Evolutionary conservation across 1,140 invertebrate genomes (phyloP).

Genomic region (Diabrotica undecimpunctata): DNA sequence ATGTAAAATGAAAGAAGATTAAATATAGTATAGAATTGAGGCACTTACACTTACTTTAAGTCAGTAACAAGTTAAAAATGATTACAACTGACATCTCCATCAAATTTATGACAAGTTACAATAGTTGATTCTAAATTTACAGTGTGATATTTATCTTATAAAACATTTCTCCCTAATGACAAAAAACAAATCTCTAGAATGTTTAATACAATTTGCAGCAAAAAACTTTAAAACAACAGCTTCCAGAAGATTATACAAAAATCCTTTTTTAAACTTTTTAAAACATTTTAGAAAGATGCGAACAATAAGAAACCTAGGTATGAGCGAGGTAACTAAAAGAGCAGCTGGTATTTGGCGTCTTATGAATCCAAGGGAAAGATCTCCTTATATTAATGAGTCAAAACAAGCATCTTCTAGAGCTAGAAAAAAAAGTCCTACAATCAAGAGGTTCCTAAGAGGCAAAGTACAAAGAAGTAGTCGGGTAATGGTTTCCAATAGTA

Average conservation of each 20-base stretch:
- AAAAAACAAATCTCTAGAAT: too few relatives aligned
- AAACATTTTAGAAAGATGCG: constrained; percentile 6
- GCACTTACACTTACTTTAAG: too few relatives aligned
- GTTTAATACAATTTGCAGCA: too few relatives aligned
- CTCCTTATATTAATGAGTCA: background rate
- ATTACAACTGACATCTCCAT: too few relatives aligned
- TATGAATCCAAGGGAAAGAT: constrained; percentile 8
- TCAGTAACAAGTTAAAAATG: too few relatives aligned
- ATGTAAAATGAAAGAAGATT: too few relatives aligned
- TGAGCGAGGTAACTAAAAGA: background rate
- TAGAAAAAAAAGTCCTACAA: background rate
- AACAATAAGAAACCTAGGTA: background rate
- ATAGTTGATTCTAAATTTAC: too few relatives aligned
- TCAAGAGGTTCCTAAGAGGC: background rate
- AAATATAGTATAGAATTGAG: too few relatives aligned
- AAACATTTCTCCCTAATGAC: too few relatives aligned
- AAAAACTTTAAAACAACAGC: background rate
- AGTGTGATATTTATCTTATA: too few relatives aligned
- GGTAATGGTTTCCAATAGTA: too few relatives aligned
- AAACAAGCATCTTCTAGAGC: background rate
- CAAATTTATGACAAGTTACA: too few relatives aligned
- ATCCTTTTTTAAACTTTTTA: constrained; percentile 11
- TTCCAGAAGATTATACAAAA: background rate
- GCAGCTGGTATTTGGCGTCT: background rate
- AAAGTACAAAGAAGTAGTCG: background rate